Conservation (phyloP, 2,113 vertebrate genomes). For the Callospermophilus lateralis region DNA sequence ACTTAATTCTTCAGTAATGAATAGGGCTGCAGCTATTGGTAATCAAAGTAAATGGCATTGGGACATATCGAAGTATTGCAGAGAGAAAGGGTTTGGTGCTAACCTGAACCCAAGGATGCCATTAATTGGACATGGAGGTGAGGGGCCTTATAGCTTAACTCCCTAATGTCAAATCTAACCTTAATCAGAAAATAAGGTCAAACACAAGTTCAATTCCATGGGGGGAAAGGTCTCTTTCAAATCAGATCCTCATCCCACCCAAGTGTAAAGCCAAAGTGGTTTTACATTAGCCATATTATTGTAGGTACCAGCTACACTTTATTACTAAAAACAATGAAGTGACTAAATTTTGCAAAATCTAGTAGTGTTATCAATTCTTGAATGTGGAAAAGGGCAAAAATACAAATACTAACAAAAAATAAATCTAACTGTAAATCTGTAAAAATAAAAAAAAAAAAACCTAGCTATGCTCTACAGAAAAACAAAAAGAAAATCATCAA, state of each 20-base stretch:
- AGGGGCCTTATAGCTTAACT: neutral
- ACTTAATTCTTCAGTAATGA: neutral
- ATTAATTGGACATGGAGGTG: neutral
- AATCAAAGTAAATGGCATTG: neutral
- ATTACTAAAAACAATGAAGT: neutral
- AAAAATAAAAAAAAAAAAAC: neutral
- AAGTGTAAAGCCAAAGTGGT: neutral
- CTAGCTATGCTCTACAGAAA: neutral
- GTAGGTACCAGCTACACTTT: neutral
- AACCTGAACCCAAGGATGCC: neutral
- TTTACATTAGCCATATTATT: neutral
- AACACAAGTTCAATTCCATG: neutral
- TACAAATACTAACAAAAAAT: neutral
- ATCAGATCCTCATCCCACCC: neutral
- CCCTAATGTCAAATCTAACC: neutral
- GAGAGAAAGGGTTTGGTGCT: neutral
- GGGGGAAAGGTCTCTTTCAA: neutral
- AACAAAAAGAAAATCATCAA: neutral
- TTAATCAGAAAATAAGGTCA: constrained; percentile 56
- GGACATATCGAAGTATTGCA: constrained; percentile 16
- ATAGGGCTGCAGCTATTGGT: neutral
- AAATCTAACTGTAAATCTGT: neutral
- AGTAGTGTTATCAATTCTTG: neutral
- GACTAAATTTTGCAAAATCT: neutral
- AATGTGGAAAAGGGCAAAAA: neutral